A percentile compares a stretch with the other conserved stretches of the same genome.
Conservation (phyloP, 2,797 vertebrate species). For the Tympanoctomys barrerae region DNA sequence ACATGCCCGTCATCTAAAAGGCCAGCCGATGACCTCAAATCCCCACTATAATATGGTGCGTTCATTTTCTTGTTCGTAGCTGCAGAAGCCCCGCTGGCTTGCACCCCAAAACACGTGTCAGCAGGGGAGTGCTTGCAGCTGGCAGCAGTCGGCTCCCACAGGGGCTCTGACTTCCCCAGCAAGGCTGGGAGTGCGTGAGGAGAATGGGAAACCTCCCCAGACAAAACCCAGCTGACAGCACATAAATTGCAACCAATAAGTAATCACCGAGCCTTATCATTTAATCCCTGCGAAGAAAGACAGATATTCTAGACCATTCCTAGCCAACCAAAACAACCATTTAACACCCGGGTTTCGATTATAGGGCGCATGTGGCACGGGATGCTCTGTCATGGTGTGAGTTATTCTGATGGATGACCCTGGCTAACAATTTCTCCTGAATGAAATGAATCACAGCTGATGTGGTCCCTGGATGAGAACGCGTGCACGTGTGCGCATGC, state of each 20-base stretch:
- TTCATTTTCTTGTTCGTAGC: conserved; percentile 15
- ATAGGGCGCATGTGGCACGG: background rate
- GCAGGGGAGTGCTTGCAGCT: background rate
- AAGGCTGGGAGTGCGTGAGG: conserved; percentile 59
- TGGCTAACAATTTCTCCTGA: conserved; percentile 54
- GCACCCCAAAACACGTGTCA: background rate
- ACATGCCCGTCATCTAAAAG: background rate
- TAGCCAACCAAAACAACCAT: conserved; percentile 53
- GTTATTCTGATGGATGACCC: conserved; percentile 71
- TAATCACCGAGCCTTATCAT: conserved; percentile 74
- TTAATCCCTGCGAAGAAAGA: conserved; percentile 79
- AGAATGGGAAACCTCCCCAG: conserved; percentile 67
- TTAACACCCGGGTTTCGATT: conserved; percentile 60
- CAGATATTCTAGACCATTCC: conserved; percentile 1
- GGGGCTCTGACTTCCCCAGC: background rate
- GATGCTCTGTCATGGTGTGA: background rate
- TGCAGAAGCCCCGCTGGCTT: background rate
- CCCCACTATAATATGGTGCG: background rate
- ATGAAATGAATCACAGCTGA: conserved; percentile 40
- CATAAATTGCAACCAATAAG: conserved; percentile 82
- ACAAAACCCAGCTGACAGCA: conserved; percentile 80
- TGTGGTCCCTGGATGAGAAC: background rate
- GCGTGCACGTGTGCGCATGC: rapidly evolving
- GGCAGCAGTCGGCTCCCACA: background rate
- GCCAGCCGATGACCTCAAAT: background rate